phyloP scores from a whole-genome alignment of 2,797 vertebrate genomes.

The Balearica regulorum region DNA sequence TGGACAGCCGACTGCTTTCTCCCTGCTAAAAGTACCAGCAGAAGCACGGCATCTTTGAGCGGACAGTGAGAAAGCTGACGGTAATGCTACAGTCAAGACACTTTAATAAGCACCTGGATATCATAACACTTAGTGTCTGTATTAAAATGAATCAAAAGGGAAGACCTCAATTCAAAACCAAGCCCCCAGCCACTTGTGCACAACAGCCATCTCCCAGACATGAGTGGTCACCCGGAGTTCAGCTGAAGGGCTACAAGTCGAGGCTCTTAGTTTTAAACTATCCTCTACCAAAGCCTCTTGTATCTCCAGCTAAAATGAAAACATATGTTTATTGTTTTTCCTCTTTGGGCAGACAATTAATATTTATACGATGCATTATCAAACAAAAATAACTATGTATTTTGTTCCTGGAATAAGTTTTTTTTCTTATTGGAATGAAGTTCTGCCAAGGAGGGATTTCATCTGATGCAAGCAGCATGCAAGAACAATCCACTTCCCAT shows the following conservation, averaged over 20 bases:
- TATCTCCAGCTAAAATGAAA: constrained; percentile 5
- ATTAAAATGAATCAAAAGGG: neutral
- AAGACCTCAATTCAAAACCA: neutral
- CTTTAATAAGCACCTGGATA: neutral
- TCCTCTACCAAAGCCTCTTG: neutral
- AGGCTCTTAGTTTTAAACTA: neutral
- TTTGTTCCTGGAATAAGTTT: constrained; percentile 15
- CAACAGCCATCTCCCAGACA: neutral
- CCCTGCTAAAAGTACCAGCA: neutral
- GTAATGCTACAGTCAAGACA: fast-evolving
- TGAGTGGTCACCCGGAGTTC: neutral
- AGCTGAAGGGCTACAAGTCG: neutral
- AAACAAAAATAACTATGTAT: neutral
- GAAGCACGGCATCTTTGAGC: neutral
- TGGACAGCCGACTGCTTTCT: neutral
- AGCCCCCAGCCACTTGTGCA: neutral
- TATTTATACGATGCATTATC: neutral
- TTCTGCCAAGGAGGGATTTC: constrained; percentile 42
- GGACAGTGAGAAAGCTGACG: neutral
- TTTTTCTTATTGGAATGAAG: constrained; percentile 1
- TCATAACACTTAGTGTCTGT: neutral
- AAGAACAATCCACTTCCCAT: neutral
- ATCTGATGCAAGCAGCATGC: constrained; percentile 33
- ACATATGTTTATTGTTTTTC: neutral
- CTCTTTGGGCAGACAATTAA: neutral